phyloP scores from a whole-genome alignment of 1,140 invertebrate species.

The Prorops nasuta region DNA sequence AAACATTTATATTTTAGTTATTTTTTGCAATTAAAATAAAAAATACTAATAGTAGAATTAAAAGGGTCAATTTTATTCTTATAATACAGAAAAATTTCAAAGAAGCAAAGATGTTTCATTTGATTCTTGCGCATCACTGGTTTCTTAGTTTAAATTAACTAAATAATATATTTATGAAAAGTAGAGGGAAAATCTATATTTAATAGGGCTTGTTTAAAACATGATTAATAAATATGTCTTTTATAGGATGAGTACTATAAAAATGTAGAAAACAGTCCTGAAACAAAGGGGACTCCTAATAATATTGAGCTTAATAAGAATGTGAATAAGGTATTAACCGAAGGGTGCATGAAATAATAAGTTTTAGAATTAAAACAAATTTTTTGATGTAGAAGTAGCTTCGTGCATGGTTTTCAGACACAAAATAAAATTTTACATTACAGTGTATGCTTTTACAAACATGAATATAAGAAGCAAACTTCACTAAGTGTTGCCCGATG shows the following conservation, averaged over 20 bases:
- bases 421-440: conserved; percentile 12
- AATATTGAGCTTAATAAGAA: conserved; percentile 23
- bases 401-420: conserved; percentile 26
- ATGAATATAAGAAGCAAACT: too few relatives aligned
- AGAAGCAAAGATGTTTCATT: too few relatives aligned
- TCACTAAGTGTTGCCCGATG: too few relatives aligned
- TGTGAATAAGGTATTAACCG: conserved; percentile 23
- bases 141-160: too few relatives aligned
- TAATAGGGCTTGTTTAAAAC: too few relatives aligned
- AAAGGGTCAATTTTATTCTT: background rate
- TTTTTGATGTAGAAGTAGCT: conserved; percentile 27
- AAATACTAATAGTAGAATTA: too few relatives aligned
- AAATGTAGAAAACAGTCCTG: conserved; percentile 22
- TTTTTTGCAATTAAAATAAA: background rate
- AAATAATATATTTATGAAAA: too few relatives aligned
- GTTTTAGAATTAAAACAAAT: conserved; percentile 16
- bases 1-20: conserved; percentile 22
- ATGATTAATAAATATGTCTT: too few relatives aligned
- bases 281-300: conserved; percentile 17
- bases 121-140: too few relatives aligned
- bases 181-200: too few relatives aligned
- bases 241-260: conserved; percentile 35
- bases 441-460: too few relatives aligned
- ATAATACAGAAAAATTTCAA: too few relatives aligned
- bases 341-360: conserved; percentile 24